A percentile compares a stretch with the other conserved stretches of the same genome.
Evolutionary conservation across 2,888 invertebrate species (phyloP).

Genomic region (Pharmacophagus antenor): DNA sequence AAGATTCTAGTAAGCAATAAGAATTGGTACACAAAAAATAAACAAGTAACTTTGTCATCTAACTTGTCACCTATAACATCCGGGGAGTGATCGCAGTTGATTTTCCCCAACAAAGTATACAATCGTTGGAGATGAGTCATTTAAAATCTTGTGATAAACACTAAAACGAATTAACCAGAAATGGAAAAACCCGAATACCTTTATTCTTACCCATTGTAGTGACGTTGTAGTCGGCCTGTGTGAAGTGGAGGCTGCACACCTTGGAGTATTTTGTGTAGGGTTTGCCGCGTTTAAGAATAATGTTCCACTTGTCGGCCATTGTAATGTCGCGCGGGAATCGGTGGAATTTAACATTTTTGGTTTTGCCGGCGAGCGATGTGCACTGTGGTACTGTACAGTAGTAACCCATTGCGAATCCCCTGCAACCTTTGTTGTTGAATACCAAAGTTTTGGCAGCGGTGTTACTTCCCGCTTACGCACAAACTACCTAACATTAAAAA

Average conservation of each 20-base stretch:
- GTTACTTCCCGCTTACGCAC: constrained; percentile 32
- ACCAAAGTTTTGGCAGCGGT: constrained; percentile 27
- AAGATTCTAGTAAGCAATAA: constrained; percentile 19
- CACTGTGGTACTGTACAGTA: constrained; percentile 79
- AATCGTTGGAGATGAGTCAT: constrained; percentile 47
- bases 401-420: constrained; percentile 67
- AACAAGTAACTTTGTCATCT: neutral
- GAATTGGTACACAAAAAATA: neutral
- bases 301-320: constrained; percentile 73
- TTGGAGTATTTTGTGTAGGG: constrained; percentile 77
- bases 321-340: constrained; percentile 67
- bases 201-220: constrained; percentile 79
- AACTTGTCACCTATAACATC: constrained; percentile 14
- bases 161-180: constrained; percentile 38
- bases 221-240: constrained; percentile 72
- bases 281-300: constrained; percentile 70
- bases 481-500: constrained; percentile 45
- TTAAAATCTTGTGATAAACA: constrained; percentile 44
- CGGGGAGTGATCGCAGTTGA: constrained; percentile 10
- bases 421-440: constrained; percentile 50
- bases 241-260: constrained; percentile 77
- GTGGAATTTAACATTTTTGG: constrained; percentile 78
- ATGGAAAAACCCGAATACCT: constrained; percentile 73
- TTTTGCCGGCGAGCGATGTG: constrained; percentile 78
- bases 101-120: constrained; percentile 27